Conservation (phyloP, 2,888 invertebrate genomes). For the Cinara cedri region DNA sequence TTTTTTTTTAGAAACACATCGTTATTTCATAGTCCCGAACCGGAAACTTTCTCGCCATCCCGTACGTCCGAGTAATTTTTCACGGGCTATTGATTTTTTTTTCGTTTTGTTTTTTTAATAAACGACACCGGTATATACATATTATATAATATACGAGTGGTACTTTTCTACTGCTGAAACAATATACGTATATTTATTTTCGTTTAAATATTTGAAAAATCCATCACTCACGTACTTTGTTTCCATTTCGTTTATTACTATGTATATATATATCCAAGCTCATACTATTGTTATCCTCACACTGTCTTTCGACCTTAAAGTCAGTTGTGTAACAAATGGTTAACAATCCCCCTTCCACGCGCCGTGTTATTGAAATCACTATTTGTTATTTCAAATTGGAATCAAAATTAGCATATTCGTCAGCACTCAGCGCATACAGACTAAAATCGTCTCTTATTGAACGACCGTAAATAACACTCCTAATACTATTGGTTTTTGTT, state of each 20-base stretch:
- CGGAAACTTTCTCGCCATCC: conserved; percentile 4
- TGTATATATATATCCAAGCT: not conserved
- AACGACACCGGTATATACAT: not conserved
- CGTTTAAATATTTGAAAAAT: not conserved
- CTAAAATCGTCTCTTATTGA: too few species aligned
- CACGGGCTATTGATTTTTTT: not conserved
- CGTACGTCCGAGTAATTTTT: conserved; percentile 3
- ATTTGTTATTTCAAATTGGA: not conserved
- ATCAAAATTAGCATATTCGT: not conserved
- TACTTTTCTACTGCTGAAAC: not conserved
- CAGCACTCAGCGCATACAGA: too few species aligned
- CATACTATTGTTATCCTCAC: not conserved
- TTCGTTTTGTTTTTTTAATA: conserved; percentile 11
- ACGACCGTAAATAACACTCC: not conserved
- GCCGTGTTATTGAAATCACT: not conserved
- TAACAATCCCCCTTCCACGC: not conserved
- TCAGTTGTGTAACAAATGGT: not conserved
- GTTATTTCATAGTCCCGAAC: not conserved
- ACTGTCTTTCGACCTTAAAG: not conserved
- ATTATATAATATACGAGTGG: not conserved
- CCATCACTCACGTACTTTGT: conserved; percentile 7
- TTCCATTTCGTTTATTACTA: not conserved
- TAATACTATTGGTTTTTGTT: not conserved
- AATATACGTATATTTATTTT: conserved; percentile 1
- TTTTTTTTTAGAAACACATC: not conserved